phyloP scores from a whole-genome alignment of 2,113 vertebrate species.

The Leuciscus idus region DNA sequence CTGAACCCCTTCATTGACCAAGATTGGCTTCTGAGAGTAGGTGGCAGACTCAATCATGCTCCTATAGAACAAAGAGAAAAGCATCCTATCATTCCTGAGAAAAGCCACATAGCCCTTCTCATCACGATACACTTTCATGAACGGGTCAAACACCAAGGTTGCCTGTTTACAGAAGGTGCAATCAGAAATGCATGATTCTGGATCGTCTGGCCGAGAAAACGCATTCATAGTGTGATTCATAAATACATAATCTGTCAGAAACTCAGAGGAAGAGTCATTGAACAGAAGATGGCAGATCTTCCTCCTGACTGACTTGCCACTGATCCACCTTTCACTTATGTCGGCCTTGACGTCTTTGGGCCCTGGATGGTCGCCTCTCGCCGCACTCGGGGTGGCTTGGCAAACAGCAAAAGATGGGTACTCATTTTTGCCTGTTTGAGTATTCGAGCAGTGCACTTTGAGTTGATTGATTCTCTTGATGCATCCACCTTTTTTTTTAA shows the following conservation, averaged over 20 bases:
- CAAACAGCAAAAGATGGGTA: neutral
- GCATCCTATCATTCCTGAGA: conserved; percentile 1
- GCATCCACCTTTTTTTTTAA: conserved; percentile 8
- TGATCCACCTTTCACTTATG: neutral
- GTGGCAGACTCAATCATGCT: neutral
- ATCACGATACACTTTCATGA: neutral
- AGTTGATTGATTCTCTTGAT: neutral
- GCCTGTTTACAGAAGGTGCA: conserved; percentile 13
- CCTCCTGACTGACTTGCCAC: neutral
- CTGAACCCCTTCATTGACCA: conserved; percentile 18
- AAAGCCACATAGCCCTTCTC: conserved; percentile 3
- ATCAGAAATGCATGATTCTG: conserved; percentile 12
- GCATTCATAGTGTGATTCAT: neutral
- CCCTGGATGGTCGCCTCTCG: neutral
- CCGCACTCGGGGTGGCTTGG: neutral
- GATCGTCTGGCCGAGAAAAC: neutral
- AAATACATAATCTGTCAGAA: neutral
- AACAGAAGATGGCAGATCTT: too few species aligned
- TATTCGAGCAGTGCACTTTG: neutral
- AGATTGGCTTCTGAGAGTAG: neutral
- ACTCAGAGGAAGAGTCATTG: too few species aligned
- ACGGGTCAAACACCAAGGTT: neutral
- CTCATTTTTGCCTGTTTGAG: conserved; percentile 2
- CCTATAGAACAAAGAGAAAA: neutral
- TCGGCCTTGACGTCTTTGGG: neutral